Evolutionary conservation across 1,140 invertebrate genomes (phyloP), one percentile per base, ranked within the genome.

Genomic region (Drosophila pseudoobscura): DNA sequence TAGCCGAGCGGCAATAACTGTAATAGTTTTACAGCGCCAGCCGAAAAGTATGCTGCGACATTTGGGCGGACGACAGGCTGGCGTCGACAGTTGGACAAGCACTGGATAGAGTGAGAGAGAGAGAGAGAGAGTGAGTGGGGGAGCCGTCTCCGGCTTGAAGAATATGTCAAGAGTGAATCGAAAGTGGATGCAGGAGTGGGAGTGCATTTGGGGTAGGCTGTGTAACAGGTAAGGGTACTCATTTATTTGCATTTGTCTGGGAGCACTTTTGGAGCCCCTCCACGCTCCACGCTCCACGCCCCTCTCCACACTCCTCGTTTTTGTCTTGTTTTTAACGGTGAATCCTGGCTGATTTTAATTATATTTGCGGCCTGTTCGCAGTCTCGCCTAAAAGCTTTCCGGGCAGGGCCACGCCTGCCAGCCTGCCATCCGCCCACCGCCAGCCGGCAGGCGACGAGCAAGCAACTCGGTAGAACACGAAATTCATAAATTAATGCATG

Each of bases 401-500:
- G 51, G 65, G 51, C 47, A 69, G 24, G 63, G 29, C 63, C 63
- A 41, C 63, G 62, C 75, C 62, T 17, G 45, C 51, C 58, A 45
- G 20, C 20, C 20, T n/a, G 20, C 20, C 20, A 1, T n/a, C 20
- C 7, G 8, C 29, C 13, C 29, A 11, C 17, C 46, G 31, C 26
- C 43, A n/a, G 29, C 39, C 20, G 2, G 15, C 24, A 26, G 24
- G 26, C 24, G 29, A 45, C 35, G 3, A 22, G n/a, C 47, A 49
- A 20, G 49, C 44, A 44, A 6, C 51, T 53, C 60, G 20, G 44
- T 26, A 56, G 63, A 79, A 58, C 69, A 72, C 64, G 66, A 66
- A 80, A 87, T 80, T 87, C 82, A 88, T 87, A 87, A 87, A 87
- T 87, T 87, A 87, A 87, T 87, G 82, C 82, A 85, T 87, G 72